phyloP scores from a whole-genome alignment of 2,888 invertebrate species.

The Ceratothoa steindachneri region DNA sequence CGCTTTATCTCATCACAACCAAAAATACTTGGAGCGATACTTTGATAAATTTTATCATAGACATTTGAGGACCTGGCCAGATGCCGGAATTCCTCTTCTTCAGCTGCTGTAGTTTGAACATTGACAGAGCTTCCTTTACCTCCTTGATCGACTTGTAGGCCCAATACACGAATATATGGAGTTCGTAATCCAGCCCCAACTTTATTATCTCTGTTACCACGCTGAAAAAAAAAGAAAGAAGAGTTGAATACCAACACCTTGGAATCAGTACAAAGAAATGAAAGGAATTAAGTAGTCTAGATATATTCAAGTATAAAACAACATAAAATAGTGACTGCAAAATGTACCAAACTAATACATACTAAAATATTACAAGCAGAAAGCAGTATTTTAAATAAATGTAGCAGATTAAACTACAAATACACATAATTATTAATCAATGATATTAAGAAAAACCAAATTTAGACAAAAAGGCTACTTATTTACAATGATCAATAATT shows the following conservation, averaged over 20 bases:
- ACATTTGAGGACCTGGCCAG: constrained; percentile 80
- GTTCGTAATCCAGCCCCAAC: constrained; percentile 83
- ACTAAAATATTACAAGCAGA: too few species aligned
- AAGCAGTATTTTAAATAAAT: too few species aligned
- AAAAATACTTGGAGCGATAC: constrained; percentile 95
- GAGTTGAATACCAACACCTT: too few species aligned
- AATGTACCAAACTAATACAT: too few species aligned
- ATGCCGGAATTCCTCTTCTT: constrained; percentile 76
- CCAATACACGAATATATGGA: constrained; percentile 91
- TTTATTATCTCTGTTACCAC: constrained; percentile 69
- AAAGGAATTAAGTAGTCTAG: not conserved
- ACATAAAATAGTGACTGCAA: too few species aligned
- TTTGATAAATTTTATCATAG: constrained; percentile 80
- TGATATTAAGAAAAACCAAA: too few species aligned
- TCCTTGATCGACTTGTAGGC: constrained; percentile 79
- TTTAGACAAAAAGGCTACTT: too few species aligned
- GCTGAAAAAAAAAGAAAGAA: constrained; percentile 54
- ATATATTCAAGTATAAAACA: too few species aligned
- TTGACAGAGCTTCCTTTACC: constrained; percentile 60
- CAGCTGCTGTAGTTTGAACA: constrained; percentile 54
- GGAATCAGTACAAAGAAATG: constrained; percentile 11
- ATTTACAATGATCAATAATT: too few species aligned
- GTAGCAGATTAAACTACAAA: too few species aligned
- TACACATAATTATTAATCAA: too few species aligned
- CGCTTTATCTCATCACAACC: constrained; percentile 93